A percentile compares a stretch with the other conserved stretches of the same genome.
phyloP scores from a whole-genome alignment of 2,797 vertebrate genomes.

The Kryptolebias ocellatus region DNA sequence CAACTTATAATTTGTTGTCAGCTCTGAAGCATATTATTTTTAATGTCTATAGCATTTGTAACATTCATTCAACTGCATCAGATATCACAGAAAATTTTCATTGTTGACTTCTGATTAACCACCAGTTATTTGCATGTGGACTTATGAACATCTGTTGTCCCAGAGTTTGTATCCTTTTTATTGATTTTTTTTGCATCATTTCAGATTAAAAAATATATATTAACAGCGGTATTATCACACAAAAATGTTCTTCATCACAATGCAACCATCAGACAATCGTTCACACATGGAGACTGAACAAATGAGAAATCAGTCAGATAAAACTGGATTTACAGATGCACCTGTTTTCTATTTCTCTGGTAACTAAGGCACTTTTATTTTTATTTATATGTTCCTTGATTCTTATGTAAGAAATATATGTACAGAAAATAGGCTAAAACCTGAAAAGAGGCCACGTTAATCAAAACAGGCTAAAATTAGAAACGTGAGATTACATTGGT shows the following conservation, averaged over 20 bases:
- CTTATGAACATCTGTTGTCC: too few relatives aligned
- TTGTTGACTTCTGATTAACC: constrained; percentile 16
- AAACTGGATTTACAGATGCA: too few relatives aligned
- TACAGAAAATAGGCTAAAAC: constrained; percentile 61
- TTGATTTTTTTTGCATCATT: too few relatives aligned
- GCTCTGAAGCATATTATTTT: constrained; percentile 2
- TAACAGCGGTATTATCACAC: too few relatives aligned
- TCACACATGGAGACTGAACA: constrained; percentile 3
- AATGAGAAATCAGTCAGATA: not conserved
- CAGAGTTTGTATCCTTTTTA: too few relatives aligned
- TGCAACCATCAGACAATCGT: too few relatives aligned
- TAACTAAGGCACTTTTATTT: not conserved
- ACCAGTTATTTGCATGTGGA: too few relatives aligned
- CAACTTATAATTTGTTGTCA: not conserved
- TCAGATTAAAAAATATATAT: too few relatives aligned
- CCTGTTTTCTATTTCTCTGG: not conserved
- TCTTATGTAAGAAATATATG: constrained; percentile 41
- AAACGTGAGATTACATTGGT: constrained; percentile 36
- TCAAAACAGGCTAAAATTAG: constrained; percentile 60
- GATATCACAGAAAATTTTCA: constrained; percentile 11
- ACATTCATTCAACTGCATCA: constrained; percentile 30
- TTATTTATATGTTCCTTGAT: constrained; percentile 19
- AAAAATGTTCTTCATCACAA: too few relatives aligned
- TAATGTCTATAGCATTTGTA: not conserved
- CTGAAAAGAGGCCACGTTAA: constrained; percentile 57